Evolutionary conservation across 2,113 vertebrate genomes (phyloP).

Genomic region (Megaceryle torquata): DNA sequence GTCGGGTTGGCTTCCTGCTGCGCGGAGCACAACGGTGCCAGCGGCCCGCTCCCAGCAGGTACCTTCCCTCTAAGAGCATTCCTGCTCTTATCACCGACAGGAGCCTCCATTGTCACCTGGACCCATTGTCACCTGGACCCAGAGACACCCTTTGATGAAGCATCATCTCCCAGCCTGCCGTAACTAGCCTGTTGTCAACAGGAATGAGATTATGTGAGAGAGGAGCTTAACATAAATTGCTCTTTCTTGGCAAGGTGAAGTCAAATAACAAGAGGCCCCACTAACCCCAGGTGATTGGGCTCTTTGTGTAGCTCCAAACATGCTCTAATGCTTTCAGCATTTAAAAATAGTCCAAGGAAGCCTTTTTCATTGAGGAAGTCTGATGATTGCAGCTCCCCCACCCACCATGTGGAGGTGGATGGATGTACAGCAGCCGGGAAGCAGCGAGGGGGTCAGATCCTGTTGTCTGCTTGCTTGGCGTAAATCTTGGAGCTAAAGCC

Average conservation of each 20-base stretch:
- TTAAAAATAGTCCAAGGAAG: slow-evolving; percentile 38
- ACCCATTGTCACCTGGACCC: slow-evolving; percentile 31
- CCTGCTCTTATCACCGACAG: not conserved
- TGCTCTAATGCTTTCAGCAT: not conserved
- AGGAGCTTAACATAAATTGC: not conserved
- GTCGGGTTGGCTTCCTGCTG: not conserved
- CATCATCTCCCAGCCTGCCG: slow-evolving; percentile 3
- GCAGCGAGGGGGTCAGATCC: not conserved
- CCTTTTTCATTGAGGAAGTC: slow-evolving; percentile 39
- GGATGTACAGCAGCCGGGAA: slow-evolving; percentile 17
- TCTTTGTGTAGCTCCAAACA: slow-evolving; percentile 53
- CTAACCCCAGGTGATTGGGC: not conserved
- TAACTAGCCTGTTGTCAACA: not conserved
- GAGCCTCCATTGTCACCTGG: slow-evolving; percentile 31
- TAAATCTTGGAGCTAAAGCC: not conserved
- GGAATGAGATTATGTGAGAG: not conserved
- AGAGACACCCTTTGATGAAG: not conserved
- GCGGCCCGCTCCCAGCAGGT: not conserved
- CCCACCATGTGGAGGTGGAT: slow-evolving; percentile 47
- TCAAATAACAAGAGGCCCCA: not conserved
- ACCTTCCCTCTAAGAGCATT: not conserved
- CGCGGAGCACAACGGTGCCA: fast-evolving
- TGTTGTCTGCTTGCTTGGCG: not conserved
- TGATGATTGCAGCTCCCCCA: slow-evolving; percentile 9
- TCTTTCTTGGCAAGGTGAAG: slow-evolving; percentile 35